phyloP scores from a whole-genome alignment of 2,888 invertebrate genomes.

The Atrina japonica region DNA sequence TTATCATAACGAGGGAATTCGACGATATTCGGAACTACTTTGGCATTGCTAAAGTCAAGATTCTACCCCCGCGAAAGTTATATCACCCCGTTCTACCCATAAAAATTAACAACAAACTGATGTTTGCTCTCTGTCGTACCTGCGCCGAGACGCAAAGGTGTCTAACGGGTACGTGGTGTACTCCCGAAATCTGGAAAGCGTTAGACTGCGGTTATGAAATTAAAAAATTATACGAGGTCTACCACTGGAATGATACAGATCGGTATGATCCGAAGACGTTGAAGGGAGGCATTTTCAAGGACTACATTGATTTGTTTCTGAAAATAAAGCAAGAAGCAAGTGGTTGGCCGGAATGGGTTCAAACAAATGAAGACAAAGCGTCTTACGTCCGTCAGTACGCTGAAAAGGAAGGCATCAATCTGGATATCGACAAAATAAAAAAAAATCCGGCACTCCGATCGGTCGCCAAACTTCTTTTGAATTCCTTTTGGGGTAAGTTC shows the following conservation, averaged over 20 bases:
- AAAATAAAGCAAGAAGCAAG: slow-evolving; percentile 43
- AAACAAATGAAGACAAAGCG: not conserved
- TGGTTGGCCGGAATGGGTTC: slow-evolving; percentile 42
- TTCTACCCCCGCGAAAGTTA: slow-evolving; percentile 58
- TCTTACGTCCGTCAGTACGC: slow-evolving; percentile 5
- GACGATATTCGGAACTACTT: slow-evolving; percentile 45
- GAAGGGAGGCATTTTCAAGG: too few relatives aligned
- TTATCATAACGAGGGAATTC: slow-evolving; percentile 54
- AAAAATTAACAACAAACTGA: slow-evolving; percentile 3
- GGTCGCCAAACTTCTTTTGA: too few relatives aligned
- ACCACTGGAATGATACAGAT: too few relatives aligned
- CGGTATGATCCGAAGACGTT: slow-evolving; percentile 47
- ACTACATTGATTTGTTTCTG: too few relatives aligned
- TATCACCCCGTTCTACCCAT: slow-evolving; percentile 74
- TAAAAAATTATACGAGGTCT: too few relatives aligned
- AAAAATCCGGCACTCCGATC: slow-evolving; percentile 12
- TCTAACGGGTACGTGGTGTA: slow-evolving; percentile 48
- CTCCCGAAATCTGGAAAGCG: too few relatives aligned
- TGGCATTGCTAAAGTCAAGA: slow-evolving; percentile 57
- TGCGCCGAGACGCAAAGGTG: not conserved
- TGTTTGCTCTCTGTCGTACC: too few relatives aligned
- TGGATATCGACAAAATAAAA: slow-evolving; percentile 1
- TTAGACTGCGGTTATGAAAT: slow-evolving; percentile 70
- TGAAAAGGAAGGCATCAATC: slow-evolving; percentile 13
- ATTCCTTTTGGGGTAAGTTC: slow-evolving; percentile 13